Percentiles rank a stretch among this genome's conserved stretches.
Conservation (phyloP, 2,888 invertebrate genomes). For the Drosophila prostipennis region DNA sequence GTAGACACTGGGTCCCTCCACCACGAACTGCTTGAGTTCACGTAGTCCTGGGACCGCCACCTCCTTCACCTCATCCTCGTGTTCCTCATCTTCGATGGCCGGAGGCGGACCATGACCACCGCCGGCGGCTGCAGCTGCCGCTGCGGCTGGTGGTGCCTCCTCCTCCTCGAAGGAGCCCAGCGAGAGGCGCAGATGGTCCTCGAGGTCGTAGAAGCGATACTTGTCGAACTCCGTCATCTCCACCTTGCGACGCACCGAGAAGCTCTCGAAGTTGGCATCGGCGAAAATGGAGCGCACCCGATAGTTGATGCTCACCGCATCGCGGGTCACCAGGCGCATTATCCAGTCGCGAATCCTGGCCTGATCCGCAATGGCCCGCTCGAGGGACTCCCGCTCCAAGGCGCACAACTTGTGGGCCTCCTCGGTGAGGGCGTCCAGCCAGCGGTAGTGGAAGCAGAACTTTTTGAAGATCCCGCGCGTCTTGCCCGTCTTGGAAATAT, state of each 20-base stretch:
- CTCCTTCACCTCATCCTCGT: background rate
- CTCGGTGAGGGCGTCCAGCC: slow-evolving; percentile 66
- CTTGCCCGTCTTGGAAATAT: slow-evolving; percentile 78
- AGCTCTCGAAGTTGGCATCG: slow-evolving; percentile 75
- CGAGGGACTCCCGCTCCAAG: slow-evolving; percentile 64
- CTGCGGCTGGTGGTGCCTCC: slow-evolving; percentile 4
- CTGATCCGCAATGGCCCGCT: slow-evolving; percentile 71
- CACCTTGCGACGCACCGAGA: slow-evolving; percentile 55
- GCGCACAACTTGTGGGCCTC: slow-evolving; percentile 70
- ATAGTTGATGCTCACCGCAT: slow-evolving; percentile 61
- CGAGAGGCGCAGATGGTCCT: slow-evolving; percentile 60
- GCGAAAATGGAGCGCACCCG: slow-evolving; percentile 77
- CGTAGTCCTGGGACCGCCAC: background rate
- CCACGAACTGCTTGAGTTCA: slow-evolving; percentile 56
- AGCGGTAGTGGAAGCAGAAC: slow-evolving; percentile 75
- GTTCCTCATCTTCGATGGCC: background rate
- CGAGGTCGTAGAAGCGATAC: slow-evolving; percentile 77
- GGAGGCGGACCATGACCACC: slow-evolving; percentile 9
- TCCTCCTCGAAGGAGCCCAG: slow-evolving; percentile 53
- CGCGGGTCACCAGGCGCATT: slow-evolving; percentile 52
- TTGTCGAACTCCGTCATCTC: slow-evolving; percentile 59
- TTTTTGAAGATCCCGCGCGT: slow-evolving; percentile 72
- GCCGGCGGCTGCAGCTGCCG: background rate
- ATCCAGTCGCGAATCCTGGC: slow-evolving; percentile 78
- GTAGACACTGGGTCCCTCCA: slow-evolving; percentile 61